A percentile compares a stretch with the other conserved stretches of the same genome.
Evolutionary conservation across 2,888 invertebrate genomes (phyloP).

Genomic region (Oxyteleia sp.): DNA sequence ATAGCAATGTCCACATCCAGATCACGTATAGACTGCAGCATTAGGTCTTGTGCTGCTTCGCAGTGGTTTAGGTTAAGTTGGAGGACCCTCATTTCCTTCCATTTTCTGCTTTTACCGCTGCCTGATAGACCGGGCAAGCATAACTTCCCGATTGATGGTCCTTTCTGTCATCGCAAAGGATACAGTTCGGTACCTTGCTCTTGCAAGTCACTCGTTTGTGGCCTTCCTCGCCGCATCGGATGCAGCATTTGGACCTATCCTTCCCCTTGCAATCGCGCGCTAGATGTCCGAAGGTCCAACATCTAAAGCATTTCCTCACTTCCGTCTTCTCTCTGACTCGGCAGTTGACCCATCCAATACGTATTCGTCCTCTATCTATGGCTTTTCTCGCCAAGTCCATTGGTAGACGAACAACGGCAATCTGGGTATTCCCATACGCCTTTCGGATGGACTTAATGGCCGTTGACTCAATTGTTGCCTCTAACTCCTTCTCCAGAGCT

Average conservation of each 20-base stretch:
- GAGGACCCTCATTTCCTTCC: background rate
- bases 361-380: background rate
- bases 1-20: constrained; percentile 54
- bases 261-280: constrained; percentile 8
- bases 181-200: background rate
- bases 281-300: constrained; percentile 8
- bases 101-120: background rate
- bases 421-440: constrained; percentile 33
- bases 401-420: constrained; percentile 23
- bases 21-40: constrained; percentile 56
- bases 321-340: background rate
- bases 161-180: too few relatives aligned
- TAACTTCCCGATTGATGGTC: background rate
- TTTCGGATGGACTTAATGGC: constrained; percentile 32
- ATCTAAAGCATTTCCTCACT: background rate
- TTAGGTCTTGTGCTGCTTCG: constrained; percentile 64
- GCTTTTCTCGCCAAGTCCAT: constrained; percentile 1
- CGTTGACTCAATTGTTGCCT: too few relatives aligned
- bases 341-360: background rate
- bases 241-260: constrained; percentile 30
- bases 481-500: too few relatives aligned
- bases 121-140: background rate
- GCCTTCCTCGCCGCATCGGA: background rate
- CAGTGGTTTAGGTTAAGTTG: background rate
- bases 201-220: background rate